Evolutionary conservation across 2,113 vertebrate genomes (phyloP), one percentile per base, ranked within the genome.

Genomic region (Salvelinus namaycush): DNA sequence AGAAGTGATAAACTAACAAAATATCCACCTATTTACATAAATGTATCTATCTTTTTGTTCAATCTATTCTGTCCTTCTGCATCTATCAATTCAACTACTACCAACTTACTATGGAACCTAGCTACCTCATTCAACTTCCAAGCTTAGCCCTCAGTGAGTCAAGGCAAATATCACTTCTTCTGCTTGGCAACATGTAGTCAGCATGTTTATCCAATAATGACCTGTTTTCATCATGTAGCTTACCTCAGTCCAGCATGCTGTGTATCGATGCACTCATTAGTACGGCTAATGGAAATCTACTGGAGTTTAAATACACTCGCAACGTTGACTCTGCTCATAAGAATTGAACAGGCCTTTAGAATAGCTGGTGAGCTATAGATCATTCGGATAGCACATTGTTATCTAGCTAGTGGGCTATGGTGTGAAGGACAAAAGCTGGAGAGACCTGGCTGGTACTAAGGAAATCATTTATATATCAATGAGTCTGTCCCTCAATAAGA

Each of bases 331-430:
- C 79, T 86, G 83, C 88, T 87, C 81, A 79, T 69, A 78, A 89
- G 84, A 82, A 71, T 74, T 26, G 76, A 89, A 83, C 79, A 78
- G 82, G 82, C 74, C 83, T 78, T 70, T 81, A 84, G 60, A 22
- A 26, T 18, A 54, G 14, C 51, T 18, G 14, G 51, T 54, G 5
- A 18, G 5, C 12, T 1, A 16, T 54, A 62, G 83, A 83, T 87
- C 60, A 76, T 87, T 81, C 78, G 84, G 88, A 86, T 87, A 90
- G 82, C 90, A 79, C 82, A 78, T 89, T 81, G 87, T 87, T 84
- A 80, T 76, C 59, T 62, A 62, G 79, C 78, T 90, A 85, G 39
- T 54, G 0, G 78, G 77, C 86, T 85, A 77, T 75, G 76, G 62
- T 84, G 70, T 84, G 81, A 88, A 87, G 79, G 76, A 85, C 59